Conservation (phyloP, 1,140 invertebrate genomes). For the Aphidius ervi region DNA sequence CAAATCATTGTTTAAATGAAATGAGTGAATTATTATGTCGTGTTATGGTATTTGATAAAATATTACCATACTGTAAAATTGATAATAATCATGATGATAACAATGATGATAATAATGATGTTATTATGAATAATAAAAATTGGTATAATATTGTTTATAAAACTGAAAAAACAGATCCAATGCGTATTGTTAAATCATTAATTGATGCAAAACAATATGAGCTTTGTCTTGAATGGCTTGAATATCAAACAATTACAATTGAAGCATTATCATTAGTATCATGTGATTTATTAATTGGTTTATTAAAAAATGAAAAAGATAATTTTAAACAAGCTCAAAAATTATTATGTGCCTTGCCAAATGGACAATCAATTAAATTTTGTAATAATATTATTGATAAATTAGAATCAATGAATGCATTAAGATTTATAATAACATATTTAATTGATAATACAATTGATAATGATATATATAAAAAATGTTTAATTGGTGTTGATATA, state of each 20-base stretch:
- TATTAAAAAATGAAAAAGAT: conserved; percentile 36
- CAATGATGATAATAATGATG: conserved; percentile 48
- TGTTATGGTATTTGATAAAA: conserved; percentile 50
- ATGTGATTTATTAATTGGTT: conserved; percentile 39
- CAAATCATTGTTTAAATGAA: conserved; percentile 36
- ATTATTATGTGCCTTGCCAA: conserved; percentile 54
- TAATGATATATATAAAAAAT: conserved; percentile 52
- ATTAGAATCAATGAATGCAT: conserved; percentile 58
- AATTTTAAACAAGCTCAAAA: conserved; percentile 40
- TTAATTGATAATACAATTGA: conserved; percentile 52
- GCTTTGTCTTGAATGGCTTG: conserved; percentile 61
- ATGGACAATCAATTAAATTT: conserved; percentile 55
- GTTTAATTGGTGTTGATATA: conserved; percentile 59
- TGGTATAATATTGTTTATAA: conserved; percentile 52
- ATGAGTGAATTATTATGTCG: conserved; percentile 46
- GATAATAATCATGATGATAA: conserved; percentile 29
- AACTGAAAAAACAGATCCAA: conserved; percentile 40
- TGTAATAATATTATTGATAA: conserved; percentile 61
- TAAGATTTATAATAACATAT: conserved; percentile 62
- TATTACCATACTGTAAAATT: conserved; percentile 41
- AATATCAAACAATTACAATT: conserved; percentile 47
- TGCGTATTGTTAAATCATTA: conserved; percentile 36
- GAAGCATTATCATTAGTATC: conserved; percentile 38
- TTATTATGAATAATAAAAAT: conserved; percentile 30
- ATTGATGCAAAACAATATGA: conserved; percentile 54